Percentiles rank a stretch among this genome's conserved stretches.
Conservation (phyloP, 2,888 invertebrate genomes). For the Apamea anceps region DNA sequence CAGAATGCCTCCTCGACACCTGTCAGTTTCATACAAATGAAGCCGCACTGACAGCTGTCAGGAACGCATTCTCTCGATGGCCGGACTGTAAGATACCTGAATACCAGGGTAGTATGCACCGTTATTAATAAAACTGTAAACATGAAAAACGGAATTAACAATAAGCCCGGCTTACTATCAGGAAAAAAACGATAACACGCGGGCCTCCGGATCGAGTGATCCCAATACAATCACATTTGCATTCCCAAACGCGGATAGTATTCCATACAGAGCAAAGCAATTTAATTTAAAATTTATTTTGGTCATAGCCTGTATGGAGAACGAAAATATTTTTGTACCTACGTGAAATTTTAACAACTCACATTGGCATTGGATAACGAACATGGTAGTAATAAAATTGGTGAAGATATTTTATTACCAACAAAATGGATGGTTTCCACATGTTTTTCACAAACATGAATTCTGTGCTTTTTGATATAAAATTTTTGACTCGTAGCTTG, state of each 20-base stretch:
- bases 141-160: slow-evolving; percentile 14
- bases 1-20: not conserved
- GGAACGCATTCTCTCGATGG: not conserved
- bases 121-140: slow-evolving; percentile 1
- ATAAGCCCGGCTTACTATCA: slow-evolving; percentile 17
- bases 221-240: slow-evolving; percentile 57
- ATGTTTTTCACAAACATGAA: slow-evolving; percentile 48
- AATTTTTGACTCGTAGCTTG: not conserved
- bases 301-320: not conserved
- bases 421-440: slow-evolving; percentile 37
- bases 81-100: not conserved
- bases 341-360: slow-evolving; percentile 52
- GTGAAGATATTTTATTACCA: slow-evolving; percentile 46
- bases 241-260: slow-evolving; percentile 47
- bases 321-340: slow-evolving; percentile 48
- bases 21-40: not conserved
- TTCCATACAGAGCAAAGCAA: slow-evolving; percentile 42
- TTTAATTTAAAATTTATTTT: slow-evolving; percentile 58
- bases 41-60: not conserved
- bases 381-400: slow-evolving; percentile 49
- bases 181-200: slow-evolving; percentile 15
- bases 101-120: not conserved
- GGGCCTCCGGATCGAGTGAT: slow-evolving; percentile 43
- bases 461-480: slow-evolving; percentile 27
- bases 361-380: slow-evolving; percentile 44